phyloP scores from a whole-genome alignment of 2,888 invertebrate species.

The Tyria jacobaeae region DNA sequence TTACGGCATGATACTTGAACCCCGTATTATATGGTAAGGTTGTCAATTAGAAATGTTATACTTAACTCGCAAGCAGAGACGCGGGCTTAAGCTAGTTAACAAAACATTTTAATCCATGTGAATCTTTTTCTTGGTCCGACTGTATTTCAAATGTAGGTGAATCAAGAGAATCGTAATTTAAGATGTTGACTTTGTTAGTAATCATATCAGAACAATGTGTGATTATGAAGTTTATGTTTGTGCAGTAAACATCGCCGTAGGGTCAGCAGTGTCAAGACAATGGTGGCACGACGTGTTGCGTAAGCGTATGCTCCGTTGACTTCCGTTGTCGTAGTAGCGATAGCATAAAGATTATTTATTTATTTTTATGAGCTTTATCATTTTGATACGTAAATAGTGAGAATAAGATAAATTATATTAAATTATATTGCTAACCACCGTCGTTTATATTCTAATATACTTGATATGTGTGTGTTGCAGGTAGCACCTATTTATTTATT shows the following conservation, averaged over 20 bases:
- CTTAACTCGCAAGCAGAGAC: too few relatives aligned
- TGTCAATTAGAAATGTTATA: too few relatives aligned
- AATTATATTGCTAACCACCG: neutral
- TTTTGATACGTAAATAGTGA: neutral
- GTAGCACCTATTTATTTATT: too few relatives aligned
- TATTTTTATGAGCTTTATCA: neutral
- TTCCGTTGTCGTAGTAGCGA: constrained; percentile 60
- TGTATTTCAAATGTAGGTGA: neutral
- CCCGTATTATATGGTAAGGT: too few relatives aligned
- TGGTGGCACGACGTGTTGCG: constrained; percentile 55
- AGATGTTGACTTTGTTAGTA: constrained; percentile 1
- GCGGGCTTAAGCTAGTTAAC: too few relatives aligned
- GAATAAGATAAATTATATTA: neutral
- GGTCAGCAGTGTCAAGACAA: constrained; percentile 62
- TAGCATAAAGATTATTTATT: constrained; percentile 30
- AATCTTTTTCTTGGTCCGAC: neutral
- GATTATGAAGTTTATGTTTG: constrained; percentile 31
- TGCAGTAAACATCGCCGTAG: constrained; percentile 49
- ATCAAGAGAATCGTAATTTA: constrained; percentile 3
- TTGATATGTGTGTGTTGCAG: too few relatives aligned
- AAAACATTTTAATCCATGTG: too few relatives aligned
- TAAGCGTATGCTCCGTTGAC: constrained; percentile 62
- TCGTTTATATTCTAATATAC: too few relatives aligned
- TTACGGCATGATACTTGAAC: too few relatives aligned
- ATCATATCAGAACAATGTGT: constrained; percentile 35